Conservation (phyloP, 2,113 vertebrate genomes). For the Panthera uncia region DNA sequence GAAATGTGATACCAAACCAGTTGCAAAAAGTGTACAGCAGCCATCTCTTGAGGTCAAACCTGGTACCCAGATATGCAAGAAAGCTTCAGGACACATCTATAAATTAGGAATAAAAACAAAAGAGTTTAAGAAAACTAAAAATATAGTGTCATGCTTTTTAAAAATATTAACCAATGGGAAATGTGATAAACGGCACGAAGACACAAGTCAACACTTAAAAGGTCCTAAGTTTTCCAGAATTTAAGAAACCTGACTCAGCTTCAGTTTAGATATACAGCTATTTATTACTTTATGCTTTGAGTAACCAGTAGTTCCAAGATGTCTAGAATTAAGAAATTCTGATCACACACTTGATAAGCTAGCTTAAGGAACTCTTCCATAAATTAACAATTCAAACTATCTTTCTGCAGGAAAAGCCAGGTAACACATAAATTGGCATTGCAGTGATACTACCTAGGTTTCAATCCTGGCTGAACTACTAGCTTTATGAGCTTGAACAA, state of each 20-base stretch:
- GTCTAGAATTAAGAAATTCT: constrained; percentile 61
- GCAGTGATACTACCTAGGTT: neutral
- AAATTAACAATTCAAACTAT: neutral
- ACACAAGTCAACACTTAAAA: neutral
- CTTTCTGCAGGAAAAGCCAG: neutral
- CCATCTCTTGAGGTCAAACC: constrained; percentile 87
- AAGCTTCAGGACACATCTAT: constrained; percentile 93
- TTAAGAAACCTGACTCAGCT: constrained; percentile 38
- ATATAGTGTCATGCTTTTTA: neutral
- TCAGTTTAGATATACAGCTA: neutral
- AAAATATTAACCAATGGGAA: neutral
- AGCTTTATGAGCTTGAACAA: neutral
- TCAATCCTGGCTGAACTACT: constrained; percentile 7
- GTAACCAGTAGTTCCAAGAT: neutral
- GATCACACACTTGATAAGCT: neutral
- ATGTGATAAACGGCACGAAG: neutral
- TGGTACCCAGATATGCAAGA: constrained; percentile 81
- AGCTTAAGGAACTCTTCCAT: constrained; percentile 18
- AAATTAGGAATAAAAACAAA: constrained; percentile 65
- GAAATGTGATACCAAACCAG: constrained; percentile 90
- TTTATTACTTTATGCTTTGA: constrained; percentile 19
- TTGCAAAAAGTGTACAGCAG: constrained; percentile 87
- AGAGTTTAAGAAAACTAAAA: constrained; percentile 20
- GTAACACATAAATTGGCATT: neutral
- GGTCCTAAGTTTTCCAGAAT: neutral